Evolutionary conservation across 1,140 invertebrate genomes (phyloP), one percentile per base, ranked within the genome.

Genomic region (Atta colombica): DNA sequence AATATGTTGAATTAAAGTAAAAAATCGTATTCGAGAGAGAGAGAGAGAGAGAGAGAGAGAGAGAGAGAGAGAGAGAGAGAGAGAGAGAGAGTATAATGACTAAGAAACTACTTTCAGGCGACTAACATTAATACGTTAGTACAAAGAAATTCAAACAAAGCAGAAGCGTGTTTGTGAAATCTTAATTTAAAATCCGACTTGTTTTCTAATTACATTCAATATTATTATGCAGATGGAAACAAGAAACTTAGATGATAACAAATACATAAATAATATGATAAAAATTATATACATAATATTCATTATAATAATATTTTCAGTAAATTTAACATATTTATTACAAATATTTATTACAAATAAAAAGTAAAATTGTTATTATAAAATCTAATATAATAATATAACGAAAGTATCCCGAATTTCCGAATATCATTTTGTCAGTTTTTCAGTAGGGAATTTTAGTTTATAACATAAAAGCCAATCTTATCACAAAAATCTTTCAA

Each of bases 171-270:
- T 21, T 51, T 18, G 45, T 12, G 61, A 80, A 28, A 68, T 68
- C 77, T 68, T 4, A 61, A 78, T 49, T 77, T 68, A 35, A 68
- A 68, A 68, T 80, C 45, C 61, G 28, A 18, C 45, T 78, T 66
- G 45, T 39, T 80, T 80, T 80, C 77, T 45, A 80, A 53, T 68
- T 16, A n/a, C 18, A 39, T 25, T 61, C 55, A 25, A 10, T 21
- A 60, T 35, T 75, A n/a, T 60, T 60, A 10, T 21, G 12, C n/a
- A 10, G 14, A 35, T 75, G 12, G 1, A 75, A 75, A 55, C 7
- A 35, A 55, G 12, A 53, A 75, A 75, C 12, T 58, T 21, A 1
- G 10, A 21, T 3, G 18, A 55, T 21, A 74, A 75, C 12, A 5
- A 35, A 75, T 25, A 10, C 7, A 58, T 35, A 55, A 6, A 55